Base-by-base conservation (phyloP, 2,113 vertebrate genomes). In the Microtus ochrogaster region DNA sequence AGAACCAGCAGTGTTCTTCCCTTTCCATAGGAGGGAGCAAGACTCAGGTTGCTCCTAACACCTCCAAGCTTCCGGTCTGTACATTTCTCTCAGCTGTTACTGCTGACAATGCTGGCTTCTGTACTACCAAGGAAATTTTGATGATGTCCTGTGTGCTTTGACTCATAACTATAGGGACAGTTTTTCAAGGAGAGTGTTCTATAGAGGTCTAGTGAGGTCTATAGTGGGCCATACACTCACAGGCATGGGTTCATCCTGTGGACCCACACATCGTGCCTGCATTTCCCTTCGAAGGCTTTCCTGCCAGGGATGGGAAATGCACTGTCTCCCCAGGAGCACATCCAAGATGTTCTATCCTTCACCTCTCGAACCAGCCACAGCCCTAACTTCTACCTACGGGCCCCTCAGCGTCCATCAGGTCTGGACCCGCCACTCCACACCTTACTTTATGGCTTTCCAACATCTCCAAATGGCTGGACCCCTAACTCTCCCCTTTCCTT, bases 141-240 rank as follows among this genome's bases (percentile, higher is more conserved):
- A 61, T 55, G 65, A 81, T 81, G 91, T 93, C 55, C 30, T 33
- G 58, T 70, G n/a, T 96, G 55, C 84, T 96, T 85, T 85, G 88
- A 91, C 47, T 89, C 72, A 70, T 52, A 52, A 72, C 39, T 44
- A 93, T 65, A 68, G 61, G 61, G 78, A 41, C 66, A 70, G 49
- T 8, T 93, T 95, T 95, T 79, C 55, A 83, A 92, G 39, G 21
- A 91, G 41, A 24, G 39, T 68, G 74, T 89, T 68, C 36, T 30
- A 65, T 81, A 74, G 17, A 63, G 44, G 73, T 73, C 72, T 89
- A 52, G 77, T 41, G 61, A 52, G n/a, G n/a, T n/a, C n/a, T n/a
- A 14, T 21, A 16, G 30, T 1, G 2, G 44, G 44, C 41, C 44
- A n/a, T 22, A 79, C 44, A 41, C 24, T 44, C 11, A 36, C 16